phyloP scores from a whole-genome alignment of 2,113 vertebrate species.

The Microcebus ravelobensis region DNA sequence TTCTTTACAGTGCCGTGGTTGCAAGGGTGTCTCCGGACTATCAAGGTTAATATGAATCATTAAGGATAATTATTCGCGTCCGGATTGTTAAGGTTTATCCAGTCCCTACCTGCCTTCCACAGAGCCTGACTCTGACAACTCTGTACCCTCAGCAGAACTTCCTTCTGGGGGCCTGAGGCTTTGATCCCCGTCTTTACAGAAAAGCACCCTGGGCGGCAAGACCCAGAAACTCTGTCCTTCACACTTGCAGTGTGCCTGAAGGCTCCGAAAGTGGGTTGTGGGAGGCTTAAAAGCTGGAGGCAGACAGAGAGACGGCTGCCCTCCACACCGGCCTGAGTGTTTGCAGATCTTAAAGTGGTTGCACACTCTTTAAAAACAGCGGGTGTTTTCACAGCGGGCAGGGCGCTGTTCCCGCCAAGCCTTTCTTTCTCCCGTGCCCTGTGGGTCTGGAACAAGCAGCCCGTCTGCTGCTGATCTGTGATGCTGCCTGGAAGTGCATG shows the following conservation, averaged over 20 bases:
- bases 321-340: not conserved
- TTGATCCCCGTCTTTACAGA: not conserved
- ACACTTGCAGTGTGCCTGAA: not conserved
- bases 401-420: fast-evolving
- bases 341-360: not conserved
- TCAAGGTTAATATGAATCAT: not conserved
- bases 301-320: not conserved
- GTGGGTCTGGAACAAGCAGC: not conserved
- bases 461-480: no score
- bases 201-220: not conserved
- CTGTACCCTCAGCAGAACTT: not conserved
- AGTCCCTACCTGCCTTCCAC: not conserved
- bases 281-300: not conserved
- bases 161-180: not conserved
- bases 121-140: not conserved
- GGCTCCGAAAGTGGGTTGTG: not conserved
- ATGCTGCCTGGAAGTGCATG: not conserved
- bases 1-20: not conserved
- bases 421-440: not conserved
- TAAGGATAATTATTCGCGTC: not conserved
- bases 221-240: not conserved
- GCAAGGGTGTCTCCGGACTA: not conserved
- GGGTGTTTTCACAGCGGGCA: not conserved
- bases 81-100: not conserved
- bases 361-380: not conserved